Evolutionary conservation across 37 sponge, comb jelly and placozoan species (phyloP).

Genomic region (Axinella damicornis): DNA sequence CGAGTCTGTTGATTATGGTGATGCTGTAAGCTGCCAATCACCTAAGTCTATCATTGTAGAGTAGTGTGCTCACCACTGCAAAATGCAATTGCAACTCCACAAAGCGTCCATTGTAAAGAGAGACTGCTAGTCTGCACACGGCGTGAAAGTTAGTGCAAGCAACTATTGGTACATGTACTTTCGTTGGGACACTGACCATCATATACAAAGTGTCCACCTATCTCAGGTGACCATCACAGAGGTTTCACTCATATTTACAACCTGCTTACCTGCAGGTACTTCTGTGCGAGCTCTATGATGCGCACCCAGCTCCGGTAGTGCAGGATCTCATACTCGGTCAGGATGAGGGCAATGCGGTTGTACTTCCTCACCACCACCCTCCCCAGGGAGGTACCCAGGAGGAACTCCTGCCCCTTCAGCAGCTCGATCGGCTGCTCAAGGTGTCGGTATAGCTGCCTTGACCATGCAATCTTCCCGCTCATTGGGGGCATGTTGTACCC

Average conservation of each 20-base stretch:
- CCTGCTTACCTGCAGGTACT: slow-evolving; percentile 48
- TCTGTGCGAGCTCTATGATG: slow-evolving; percentile 32
- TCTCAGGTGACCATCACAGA: not conserved
- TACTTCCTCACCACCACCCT: slow-evolving; percentile 73
- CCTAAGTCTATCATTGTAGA: too few species aligned
- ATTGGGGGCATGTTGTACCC: slow-evolving; percentile 85
- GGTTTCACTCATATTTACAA: not conserved
- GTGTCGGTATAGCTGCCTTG: slow-evolving; percentile 75
- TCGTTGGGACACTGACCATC: too few species aligned
- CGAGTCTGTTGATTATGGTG: too few species aligned
- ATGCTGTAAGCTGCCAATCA: too few species aligned
- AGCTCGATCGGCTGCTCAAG: slow-evolving; percentile 85
- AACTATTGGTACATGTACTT: too few species aligned
- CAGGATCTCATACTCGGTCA: slow-evolving; percentile 91
- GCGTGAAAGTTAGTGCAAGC: too few species aligned
- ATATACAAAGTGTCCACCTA: too few species aligned
- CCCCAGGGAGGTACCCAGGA: slow-evolving; percentile 57
- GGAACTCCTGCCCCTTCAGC: slow-evolving; percentile 54
- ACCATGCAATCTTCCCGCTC: slow-evolving; percentile 87
- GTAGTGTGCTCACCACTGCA: too few species aligned
- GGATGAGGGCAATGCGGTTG: slow-evolving; percentile 85
- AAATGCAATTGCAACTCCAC: too few species aligned
- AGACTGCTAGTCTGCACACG: too few species aligned
- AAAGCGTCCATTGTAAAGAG: too few species aligned
- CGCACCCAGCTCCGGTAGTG: slow-evolving; percentile 89